These are phyloP conservation scores for Epinephelus moara DNA, from an alignment of 2,113 vertebrate genomes.

Conservation along the genomic window DNA sequence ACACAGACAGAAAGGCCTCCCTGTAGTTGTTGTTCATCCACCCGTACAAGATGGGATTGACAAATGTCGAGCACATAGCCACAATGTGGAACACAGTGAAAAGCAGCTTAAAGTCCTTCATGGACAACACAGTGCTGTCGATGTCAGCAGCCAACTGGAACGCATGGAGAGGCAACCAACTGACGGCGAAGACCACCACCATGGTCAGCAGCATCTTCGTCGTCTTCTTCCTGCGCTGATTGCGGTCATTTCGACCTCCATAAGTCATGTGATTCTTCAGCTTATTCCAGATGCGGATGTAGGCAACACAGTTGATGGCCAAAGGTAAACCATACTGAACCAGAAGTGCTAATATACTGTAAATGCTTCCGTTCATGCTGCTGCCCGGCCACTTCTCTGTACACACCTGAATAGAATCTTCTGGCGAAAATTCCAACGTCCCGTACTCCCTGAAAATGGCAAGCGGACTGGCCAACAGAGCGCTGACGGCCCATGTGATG, in stretches of 20 bases:
- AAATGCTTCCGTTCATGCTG: conserved; percentile 88
- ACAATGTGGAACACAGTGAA: conserved; percentile 94
- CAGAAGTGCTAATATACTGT: conserved; percentile 91
- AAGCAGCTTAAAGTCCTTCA: conserved; percentile 93
- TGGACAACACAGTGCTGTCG: conserved; percentile 87
- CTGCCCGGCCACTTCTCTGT: conserved; percentile 92
- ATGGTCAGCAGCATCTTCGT: conserved; percentile 95
- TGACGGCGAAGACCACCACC: conserved; percentile 93
- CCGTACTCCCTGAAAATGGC: conserved; percentile 95
- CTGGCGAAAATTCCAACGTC: conserved; percentile 86
- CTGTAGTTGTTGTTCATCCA: conserved; percentile 98
- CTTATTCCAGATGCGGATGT: conserved; percentile 92
- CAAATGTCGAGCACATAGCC: conserved; percentile 96
- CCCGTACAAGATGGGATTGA: conserved; percentile 94
- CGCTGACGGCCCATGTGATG: conserved; percentile 91
- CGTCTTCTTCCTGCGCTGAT: conserved; percentile 89
- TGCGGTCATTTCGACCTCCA: conserved; percentile 85
- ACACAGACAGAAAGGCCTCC: conserved; percentile 90
- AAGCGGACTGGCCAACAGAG: conserved; percentile 91
- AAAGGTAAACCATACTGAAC: conserved; percentile 92
- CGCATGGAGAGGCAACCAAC: conserved; percentile 94
- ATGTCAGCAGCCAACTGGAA: conserved; percentile 95
- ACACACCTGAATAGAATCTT: conserved; percentile 90
- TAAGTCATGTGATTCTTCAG: conserved; percentile 88
- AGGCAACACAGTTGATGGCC: conserved; percentile 90